phyloP scores from a whole-genome alignment of 2,113 vertebrate genomes.

The Rhynchomys soricoides region DNA sequence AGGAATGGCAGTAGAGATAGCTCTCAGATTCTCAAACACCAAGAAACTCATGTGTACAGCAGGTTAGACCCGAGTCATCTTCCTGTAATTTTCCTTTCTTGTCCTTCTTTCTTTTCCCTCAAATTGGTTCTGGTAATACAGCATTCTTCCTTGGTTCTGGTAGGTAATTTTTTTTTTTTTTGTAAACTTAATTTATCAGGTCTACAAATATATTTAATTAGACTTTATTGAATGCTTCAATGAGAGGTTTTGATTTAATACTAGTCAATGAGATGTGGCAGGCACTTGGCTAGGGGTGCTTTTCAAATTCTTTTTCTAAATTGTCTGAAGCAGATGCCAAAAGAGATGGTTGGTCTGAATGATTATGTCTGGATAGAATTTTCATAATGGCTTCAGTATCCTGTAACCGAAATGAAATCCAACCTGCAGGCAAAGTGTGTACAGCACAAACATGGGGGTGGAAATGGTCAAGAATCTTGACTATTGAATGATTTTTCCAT shows the following conservation, averaged over 20 bases:
- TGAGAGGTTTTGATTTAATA: constrained; percentile 18
- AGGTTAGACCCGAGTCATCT: not conserved
- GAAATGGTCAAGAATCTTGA: not conserved
- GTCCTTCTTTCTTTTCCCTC: not conserved
- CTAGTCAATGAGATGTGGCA: not conserved
- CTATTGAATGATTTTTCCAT: not conserved
- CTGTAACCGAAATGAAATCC: not conserved
- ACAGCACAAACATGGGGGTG: not conserved
- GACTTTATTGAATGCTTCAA: not conserved
- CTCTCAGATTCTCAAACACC: not conserved
- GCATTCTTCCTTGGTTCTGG: not conserved
- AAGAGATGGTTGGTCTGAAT: not conserved
- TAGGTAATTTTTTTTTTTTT: not conserved
- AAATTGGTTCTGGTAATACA: not conserved
- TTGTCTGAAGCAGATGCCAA: constrained; percentile 6
- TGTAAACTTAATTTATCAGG: not conserved
- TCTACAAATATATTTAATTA: constrained; percentile 21
- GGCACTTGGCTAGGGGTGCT: not conserved
- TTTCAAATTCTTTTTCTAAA: constrained; percentile 30
- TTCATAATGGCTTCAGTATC: not conserved
- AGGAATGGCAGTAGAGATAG: not conserved
- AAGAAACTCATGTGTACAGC: too few relatives aligned
- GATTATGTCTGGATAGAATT: not conserved
- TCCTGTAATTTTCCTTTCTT: not conserved
- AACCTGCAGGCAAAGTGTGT: not conserved